Percentiles rank a stretch among this genome's conserved stretches.
Evolutionary conservation across 1,140 invertebrate species (phyloP).

Genomic region (Drosophila chauvacae): DNA sequence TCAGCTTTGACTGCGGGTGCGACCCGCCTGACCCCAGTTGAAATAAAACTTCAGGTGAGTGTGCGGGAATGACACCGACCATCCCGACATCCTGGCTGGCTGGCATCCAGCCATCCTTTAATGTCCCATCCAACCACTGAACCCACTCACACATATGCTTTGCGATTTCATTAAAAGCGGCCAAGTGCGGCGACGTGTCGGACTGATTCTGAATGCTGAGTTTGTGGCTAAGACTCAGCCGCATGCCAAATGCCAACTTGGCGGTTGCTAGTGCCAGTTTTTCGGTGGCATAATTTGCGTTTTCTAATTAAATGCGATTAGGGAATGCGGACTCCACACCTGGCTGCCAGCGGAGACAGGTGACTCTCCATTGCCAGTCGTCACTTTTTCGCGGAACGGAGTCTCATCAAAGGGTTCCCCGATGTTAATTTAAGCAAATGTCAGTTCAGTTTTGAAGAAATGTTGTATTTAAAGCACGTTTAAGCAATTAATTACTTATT

Average conservation of each 20-base stretch:
- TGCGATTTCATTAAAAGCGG: conserved; percentile 61
- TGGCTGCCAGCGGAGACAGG: background rate
- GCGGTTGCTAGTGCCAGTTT: conserved; percentile 41
- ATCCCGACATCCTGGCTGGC: conserved; percentile 1
- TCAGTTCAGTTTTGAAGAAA: too few relatives aligned
- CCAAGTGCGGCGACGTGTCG: conserved; percentile 46
- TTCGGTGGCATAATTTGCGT: conserved; percentile 55
- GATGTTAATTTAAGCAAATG: too few relatives aligned
- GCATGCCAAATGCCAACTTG: conserved; percentile 46
- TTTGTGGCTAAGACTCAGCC: conserved; percentile 37
- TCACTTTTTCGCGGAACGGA: background rate
- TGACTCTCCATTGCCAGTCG: background rate
- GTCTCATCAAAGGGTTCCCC: background rate
- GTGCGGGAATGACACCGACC: conserved; percentile 18
- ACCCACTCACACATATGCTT: conserved; percentile 55
- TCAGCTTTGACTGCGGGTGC: conserved; percentile 65
- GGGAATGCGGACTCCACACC: background rate
- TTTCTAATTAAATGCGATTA: conserved; percentile 55
- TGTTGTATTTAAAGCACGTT: too few relatives aligned
- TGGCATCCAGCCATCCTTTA: conserved; percentile 5
- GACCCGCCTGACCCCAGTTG: conserved; percentile 65
- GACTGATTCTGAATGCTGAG: conserved; percentile 30
- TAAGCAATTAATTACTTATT: too few relatives aligned
- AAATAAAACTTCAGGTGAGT: conserved; percentile 60
- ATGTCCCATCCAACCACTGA: conserved; percentile 13